Evolutionary conservation across 2,113 vertebrate genomes (phyloP), one percentile per base, ranked within the genome.

Genomic region (Grantiella picta): DNA sequence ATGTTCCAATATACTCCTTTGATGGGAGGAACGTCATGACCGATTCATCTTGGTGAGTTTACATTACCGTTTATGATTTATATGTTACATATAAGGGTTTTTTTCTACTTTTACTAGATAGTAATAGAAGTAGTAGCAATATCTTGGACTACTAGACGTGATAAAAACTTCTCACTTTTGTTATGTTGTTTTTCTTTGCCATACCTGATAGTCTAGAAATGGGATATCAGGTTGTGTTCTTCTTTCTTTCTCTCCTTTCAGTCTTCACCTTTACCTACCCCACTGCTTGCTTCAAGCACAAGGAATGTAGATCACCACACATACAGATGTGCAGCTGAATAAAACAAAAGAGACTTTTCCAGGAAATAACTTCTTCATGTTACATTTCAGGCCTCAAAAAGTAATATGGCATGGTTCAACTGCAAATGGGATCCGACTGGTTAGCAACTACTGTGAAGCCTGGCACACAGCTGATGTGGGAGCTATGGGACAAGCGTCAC

Each of bases 1-100:
- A 98, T 6, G 90, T 99, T 96, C 99, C 99, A 17, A 98, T 99
- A 96, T 99, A 99, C 90, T 99, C 99, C 56, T 99, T 99, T 72
- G 99, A 99, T n/a, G 99, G 99, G 20, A 98, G 98, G 61, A 98
- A 99, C 2, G 89, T 99, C 68, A 98, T 99, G 97, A 98, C 98
- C 0, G 98, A 99, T 94, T 98, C 99, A 40, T 98, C 99, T 80
- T 99, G 99, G 99, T 99, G 90, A 98, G 99, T 98, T 70, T 42
- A 82, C 15, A 12, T 35, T 57, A 45, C 3, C 24, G 17, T 22
- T 57, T 65, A 3, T 23, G 45, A 66, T 81, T 70, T 19, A 49
- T 35, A 8, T 44, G 36, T 50, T 77, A 36, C 10, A 11, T 49
- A 4, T 49, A 49, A 40, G 27, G 15, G 0, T 0, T 36, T 52